These are phyloP conservation scores for Nannospalax galili DNA, from an alignment of 2,113 vertebrate genomes.

Conservation along the genomic window DNA sequence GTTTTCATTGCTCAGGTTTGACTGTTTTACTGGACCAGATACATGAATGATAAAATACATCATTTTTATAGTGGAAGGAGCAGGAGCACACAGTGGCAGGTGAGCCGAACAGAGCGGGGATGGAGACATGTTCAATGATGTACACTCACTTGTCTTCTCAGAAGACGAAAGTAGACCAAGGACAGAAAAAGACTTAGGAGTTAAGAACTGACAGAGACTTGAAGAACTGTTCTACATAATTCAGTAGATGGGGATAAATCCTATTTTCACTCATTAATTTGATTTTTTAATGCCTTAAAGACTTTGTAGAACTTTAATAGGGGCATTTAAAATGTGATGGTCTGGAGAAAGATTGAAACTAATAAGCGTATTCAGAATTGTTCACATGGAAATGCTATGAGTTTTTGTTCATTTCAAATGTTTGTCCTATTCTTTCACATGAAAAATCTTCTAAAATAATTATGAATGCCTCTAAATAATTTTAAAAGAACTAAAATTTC, in stretches of 20 bases:
- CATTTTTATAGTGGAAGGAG: neutral
- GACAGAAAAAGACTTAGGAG: neutral
- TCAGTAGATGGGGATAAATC: slow-evolving; percentile 61
- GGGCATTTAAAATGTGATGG: slow-evolving; percentile 67
- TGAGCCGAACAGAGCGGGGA: neutral
- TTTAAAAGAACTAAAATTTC: slow-evolving; percentile 67
- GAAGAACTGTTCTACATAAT: slow-evolving; percentile 60
- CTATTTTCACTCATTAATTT: slow-evolving; percentile 63
- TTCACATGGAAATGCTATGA: slow-evolving; percentile 31
- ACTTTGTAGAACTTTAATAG: slow-evolving; percentile 72
- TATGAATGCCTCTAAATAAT: slow-evolving; percentile 67
- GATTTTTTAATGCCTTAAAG: slow-evolving; percentile 61
- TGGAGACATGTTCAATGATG: neutral
- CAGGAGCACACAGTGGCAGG: neutral
- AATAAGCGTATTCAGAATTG: slow-evolving; percentile 66
- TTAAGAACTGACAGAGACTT: slow-evolving; percentile 2
- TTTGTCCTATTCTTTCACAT: slow-evolving; percentile 62
- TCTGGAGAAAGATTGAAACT: slow-evolving; percentile 65
- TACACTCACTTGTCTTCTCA: neutral
- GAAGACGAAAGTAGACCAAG: neutral
- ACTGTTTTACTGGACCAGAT: neutral
- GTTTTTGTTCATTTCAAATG: slow-evolving; percentile 63
- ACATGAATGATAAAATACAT: neutral
- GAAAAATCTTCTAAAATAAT: slow-evolving; percentile 60
- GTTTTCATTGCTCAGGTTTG: neutral